phyloP scores from a whole-genome alignment of 2,797 vertebrate species.

The Cercopithecus diana region DNA sequence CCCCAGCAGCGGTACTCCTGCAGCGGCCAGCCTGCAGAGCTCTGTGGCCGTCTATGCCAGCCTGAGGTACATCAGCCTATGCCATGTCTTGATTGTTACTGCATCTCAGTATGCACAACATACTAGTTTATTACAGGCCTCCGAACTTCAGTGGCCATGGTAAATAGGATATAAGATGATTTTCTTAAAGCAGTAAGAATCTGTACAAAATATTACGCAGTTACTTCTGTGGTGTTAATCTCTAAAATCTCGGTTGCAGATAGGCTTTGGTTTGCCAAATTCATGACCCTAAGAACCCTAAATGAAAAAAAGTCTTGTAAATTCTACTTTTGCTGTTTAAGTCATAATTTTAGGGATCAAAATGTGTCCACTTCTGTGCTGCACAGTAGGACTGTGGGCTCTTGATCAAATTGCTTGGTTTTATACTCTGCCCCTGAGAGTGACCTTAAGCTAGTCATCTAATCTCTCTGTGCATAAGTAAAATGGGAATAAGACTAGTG shows the following conservation, averaged over 20 bases:
- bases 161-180: not conserved
- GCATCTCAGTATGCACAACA: not conserved
- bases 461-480: not conserved
- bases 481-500: not conserved
- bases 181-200: not conserved
- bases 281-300: not conserved
- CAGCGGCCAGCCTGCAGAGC: too few relatives aligned
- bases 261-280: not conserved
- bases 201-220: not conserved
- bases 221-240: not conserved
- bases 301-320: not conserved
- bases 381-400: not conserved
- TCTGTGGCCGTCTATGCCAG: fast-evolving
- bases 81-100: not conserved
- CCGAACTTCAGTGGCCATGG: not conserved
- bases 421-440: not conserved
- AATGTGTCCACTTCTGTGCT: not conserved
- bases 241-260: not conserved
- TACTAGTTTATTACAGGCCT: not conserved
- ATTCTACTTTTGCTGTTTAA: not conserved
- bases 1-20: too few relatives aligned
- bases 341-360: not conserved
- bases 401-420: not conserved
- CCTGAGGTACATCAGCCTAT: fast-evolving
- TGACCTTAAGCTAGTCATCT: not conserved